Evolutionary conservation across 1,140 invertebrate species (phyloP).

Genomic region (Eciton burchellii): DNA sequence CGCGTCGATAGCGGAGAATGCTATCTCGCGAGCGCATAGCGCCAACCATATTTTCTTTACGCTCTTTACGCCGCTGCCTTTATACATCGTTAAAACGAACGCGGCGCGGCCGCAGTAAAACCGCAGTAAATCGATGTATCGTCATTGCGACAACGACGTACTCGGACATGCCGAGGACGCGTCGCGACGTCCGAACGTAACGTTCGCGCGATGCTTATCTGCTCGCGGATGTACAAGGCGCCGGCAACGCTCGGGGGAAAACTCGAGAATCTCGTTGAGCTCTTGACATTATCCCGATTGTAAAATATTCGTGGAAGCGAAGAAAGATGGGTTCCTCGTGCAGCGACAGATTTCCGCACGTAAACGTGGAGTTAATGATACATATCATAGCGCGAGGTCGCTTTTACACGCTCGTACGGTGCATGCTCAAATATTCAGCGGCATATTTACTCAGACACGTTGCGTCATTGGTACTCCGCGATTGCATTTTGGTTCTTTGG

Average conservation of each 20-base stretch:
- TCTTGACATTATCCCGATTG: slow-evolving; percentile 28
- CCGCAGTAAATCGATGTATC: slow-evolving; percentile 65
- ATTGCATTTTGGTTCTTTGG: slow-evolving; percentile 56
- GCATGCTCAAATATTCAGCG: slow-evolving; percentile 58
- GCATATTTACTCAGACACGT: slow-evolving; percentile 56
- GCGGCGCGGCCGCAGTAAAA: slow-evolving; percentile 56
- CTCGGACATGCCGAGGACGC: not conserved
- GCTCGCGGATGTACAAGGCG: not conserved
- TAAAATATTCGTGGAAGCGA: slow-evolving; percentile 18
- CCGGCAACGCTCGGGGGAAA: not conserved
- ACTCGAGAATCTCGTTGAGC: not conserved
- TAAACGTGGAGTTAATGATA: slow-evolving; percentile 52
- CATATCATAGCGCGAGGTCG: slow-evolving; percentile 53
- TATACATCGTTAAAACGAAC: slow-evolving; percentile 61
- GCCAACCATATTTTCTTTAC: slow-evolving; percentile 41
- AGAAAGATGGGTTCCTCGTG: slow-evolving; percentile 22
- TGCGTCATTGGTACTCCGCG: slow-evolving; percentile 47
- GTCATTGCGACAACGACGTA: slow-evolving; percentile 41
- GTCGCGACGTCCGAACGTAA: slow-evolving; percentile 6
- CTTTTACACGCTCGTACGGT: slow-evolving; percentile 42
- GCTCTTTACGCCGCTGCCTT: slow-evolving; percentile 41
- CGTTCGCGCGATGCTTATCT: slow-evolving; percentile 2
- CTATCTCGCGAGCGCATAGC: slow-evolving; percentile 2
- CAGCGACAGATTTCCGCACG: slow-evolving; percentile 36
- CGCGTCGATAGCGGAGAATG: not conserved